Percentiles rank a stretch among this genome's conserved stretches.
Evolutionary conservation across 2,888 invertebrate species (phyloP).

Genomic region (Formica aserva): DNA sequence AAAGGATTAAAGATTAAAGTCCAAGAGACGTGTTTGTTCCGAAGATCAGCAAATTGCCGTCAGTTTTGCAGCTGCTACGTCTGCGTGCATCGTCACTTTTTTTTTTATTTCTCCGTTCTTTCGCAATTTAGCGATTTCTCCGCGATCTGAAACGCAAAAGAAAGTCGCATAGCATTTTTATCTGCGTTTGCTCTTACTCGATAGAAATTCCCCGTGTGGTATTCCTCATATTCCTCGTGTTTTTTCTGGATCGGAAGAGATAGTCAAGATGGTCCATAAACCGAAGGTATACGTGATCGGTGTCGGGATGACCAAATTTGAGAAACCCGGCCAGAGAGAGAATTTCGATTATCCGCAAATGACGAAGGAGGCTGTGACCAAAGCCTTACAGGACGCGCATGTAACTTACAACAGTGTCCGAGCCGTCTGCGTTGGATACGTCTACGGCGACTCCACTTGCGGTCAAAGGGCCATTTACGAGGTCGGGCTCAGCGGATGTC

Average conservation of each 20-base stretch:
- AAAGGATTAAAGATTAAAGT: conserved; percentile 67
- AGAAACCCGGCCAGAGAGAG: conserved; percentile 94
- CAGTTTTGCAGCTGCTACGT: background rate
- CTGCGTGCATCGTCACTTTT: conserved; percentile 7
- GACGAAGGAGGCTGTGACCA: conserved; percentile 96
- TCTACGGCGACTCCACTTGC: conserved; percentile 97
- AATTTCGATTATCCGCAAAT: conserved; percentile 97
- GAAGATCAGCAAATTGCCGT: too few relatives aligned
- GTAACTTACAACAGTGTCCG: conserved; percentile 92
- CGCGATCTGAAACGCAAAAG: background rate
- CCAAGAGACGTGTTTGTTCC: conserved; percentile 6
- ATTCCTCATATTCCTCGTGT: background rate
- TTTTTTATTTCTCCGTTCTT: background rate
- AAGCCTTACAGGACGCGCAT: conserved; percentile 94
- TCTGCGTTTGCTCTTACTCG: background rate
- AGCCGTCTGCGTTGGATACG: conserved; percentile 97
- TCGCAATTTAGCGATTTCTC: background rate
- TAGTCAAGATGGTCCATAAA: conserved; percentile 76
- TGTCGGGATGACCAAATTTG: conserved; percentile 99
- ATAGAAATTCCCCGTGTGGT: background rate
- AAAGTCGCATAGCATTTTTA: background rate
- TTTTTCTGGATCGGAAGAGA: background rate
- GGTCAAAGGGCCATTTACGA: conserved; percentile 98
- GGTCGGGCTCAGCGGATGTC: conserved; percentile 98
- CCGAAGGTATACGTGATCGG: conserved; percentile 94